A percentile compares a stretch with the other conserved stretches of the same genome.
Conservation (phyloP, 2,888 invertebrate genomes). For the Xiphydria camelus region DNA sequence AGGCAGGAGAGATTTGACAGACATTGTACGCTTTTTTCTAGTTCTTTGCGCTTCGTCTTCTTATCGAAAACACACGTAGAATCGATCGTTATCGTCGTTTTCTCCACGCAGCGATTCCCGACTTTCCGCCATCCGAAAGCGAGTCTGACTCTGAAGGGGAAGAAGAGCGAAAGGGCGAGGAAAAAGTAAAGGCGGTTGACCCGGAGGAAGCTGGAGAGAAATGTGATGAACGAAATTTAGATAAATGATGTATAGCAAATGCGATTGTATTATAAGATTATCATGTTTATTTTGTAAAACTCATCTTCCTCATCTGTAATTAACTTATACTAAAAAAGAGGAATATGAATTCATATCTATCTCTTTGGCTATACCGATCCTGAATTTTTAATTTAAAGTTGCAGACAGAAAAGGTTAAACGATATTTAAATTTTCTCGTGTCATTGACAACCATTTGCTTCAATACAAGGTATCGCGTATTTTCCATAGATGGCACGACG, state of each 20-base stretch:
- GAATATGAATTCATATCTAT: too few species aligned
- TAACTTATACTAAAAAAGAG: too few species aligned
- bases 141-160: constrained; percentile 41
- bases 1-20: constrained; percentile 61
- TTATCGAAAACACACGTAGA: not conserved
- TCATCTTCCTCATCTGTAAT: too few species aligned
- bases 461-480: too few species aligned
- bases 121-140: constrained; percentile 46
- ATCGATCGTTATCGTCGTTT: not conserved
- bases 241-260: not conserved
- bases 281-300: not conserved
- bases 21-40: constrained; percentile 32
- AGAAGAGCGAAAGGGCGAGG: constrained; percentile 21
- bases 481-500: too few species aligned
- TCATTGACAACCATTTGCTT: too few species aligned
- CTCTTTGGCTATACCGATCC: too few species aligned
- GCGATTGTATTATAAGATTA: not conserved
- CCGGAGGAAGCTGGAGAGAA: too few species aligned
- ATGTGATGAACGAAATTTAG: too few species aligned
- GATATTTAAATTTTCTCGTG: too few species aligned
- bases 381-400: too few species aligned
- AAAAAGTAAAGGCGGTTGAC: constrained; percentile 12
- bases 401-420: too few species aligned
- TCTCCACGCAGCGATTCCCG: constrained; percentile 37
- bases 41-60: constrained; percentile 1